Percentiles rank a stretch among this genome's conserved stretches.
Conservation (phyloP, 2,797 vertebrate genomes). For the Amblyraja radiata region DNA sequence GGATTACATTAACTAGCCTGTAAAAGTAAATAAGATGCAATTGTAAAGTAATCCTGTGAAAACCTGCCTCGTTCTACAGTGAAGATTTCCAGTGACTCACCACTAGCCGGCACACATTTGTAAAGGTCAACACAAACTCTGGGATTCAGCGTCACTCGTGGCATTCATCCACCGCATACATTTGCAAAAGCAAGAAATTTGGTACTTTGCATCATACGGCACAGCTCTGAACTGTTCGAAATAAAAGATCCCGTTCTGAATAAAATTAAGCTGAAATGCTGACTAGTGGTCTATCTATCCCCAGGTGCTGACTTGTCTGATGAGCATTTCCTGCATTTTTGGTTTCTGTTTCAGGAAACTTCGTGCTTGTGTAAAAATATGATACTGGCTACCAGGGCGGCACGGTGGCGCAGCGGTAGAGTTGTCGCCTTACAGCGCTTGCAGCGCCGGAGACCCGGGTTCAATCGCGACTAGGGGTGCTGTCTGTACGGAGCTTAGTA, state of each 20-base stretch:
- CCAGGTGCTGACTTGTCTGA: too few species aligned
- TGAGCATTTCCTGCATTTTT: too few species aligned
- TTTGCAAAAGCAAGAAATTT: not conserved
- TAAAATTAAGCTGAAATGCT: too few species aligned
- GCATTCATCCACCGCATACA: not conserved
- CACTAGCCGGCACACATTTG: not conserved
- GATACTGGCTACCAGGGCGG: too few species aligned
- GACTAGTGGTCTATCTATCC: too few species aligned
- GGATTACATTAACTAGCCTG: not conserved
- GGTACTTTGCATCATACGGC: not conserved
- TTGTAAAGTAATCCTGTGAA: not conserved
- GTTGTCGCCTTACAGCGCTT: too few species aligned
- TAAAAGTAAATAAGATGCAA: not conserved
- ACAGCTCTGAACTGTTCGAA: too few species aligned
- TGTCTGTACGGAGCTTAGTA: too few species aligned
- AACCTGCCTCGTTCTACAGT: not conserved
- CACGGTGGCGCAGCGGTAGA: too few species aligned
- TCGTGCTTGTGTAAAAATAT: not conserved
- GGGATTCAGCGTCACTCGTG: not conserved
- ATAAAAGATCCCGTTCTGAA: too few species aligned
- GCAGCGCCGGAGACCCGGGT: too few species aligned
- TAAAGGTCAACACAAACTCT: not conserved
- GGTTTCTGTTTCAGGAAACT: not conserved
- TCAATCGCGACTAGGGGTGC: too few species aligned
- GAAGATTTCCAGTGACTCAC: not conserved